Conservation (phyloP, 2,797 vertebrate species). For the Thripadectes ignobilis region DNA sequence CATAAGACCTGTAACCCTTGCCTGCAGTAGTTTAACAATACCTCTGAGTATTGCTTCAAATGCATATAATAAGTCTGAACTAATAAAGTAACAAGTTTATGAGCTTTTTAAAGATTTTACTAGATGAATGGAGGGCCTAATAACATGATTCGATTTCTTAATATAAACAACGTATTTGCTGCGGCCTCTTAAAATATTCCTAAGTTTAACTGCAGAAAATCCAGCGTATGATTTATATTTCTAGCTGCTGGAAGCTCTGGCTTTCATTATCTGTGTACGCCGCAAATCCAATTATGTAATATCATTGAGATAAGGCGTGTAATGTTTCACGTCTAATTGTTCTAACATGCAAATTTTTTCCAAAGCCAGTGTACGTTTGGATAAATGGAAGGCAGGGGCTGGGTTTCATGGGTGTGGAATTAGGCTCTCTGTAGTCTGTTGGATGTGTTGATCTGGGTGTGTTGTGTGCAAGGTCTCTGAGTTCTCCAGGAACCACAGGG, state of each 20-base stretch:
- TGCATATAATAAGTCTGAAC: conserved; percentile 73
- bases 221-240: conserved; percentile 4
- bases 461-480: neutral
- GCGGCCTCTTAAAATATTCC: conserved; percentile 57
- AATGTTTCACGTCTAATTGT: conserved; percentile 46
- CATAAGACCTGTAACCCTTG: conserved; percentile 27
- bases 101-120: conserved; percentile 83
- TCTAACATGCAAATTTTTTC: conserved; percentile 43
- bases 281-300: conserved; percentile 39
- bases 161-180: conserved; percentile 55
- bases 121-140: conserved; percentile 76
- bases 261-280: neutral
- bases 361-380: accelerated
- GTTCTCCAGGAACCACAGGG: neutral
- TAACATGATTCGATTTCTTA: conserved; percentile 74
- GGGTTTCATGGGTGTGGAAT: neutral
- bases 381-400: neutral
- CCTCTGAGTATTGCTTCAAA: conserved; percentile 77
- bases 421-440: neutral
- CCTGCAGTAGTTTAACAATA: conserved; percentile 76
- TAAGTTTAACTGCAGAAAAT: conserved; percentile 17
- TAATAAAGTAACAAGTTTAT: conserved; percentile 82
- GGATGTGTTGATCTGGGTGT: neutral
- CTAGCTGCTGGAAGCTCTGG: conserved; percentile 19
- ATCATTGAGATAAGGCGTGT: conserved; percentile 35